phyloP scores from a whole-genome alignment of 2,113 vertebrate genomes.

The Notarius quadriscutis region DNA sequence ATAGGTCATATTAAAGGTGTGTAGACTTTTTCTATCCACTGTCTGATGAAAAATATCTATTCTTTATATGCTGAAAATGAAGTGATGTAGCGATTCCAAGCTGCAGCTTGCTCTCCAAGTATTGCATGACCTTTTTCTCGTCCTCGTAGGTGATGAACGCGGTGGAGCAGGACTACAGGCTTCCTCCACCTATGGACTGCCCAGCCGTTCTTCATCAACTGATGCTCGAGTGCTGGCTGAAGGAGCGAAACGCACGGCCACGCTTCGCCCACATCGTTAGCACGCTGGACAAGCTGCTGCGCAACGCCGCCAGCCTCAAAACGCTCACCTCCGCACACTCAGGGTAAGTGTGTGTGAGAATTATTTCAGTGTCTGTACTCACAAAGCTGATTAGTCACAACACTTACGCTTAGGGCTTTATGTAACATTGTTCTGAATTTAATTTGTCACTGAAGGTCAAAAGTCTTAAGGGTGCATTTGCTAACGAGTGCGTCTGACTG shows the following conservation, averaged over 20 bases:
- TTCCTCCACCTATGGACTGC: constrained; percentile 98
- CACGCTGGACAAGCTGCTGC: constrained; percentile 96
- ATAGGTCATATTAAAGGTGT: no score
- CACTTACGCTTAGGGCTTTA: constrained; percentile 22
- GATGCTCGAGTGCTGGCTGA: constrained; percentile 99
- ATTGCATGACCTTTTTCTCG: background rate
- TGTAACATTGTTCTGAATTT: constrained; percentile 15
- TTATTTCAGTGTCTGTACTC: constrained; percentile 7
- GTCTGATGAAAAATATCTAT: no score
- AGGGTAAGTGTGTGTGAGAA: constrained; percentile 77
- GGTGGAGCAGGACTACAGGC: constrained; percentile 95
- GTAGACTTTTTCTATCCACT: no score
- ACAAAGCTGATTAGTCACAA: constrained; percentile 26
- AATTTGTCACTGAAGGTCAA: constrained; percentile 27
- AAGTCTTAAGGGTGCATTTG: background rate
- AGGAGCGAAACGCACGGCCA: constrained; percentile 93
- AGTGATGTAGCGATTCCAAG: background rate
- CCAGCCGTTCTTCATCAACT: constrained; percentile 96
- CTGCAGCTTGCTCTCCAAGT: background rate
- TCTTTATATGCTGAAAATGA: background rate
- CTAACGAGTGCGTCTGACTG: background rate
- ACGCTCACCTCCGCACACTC: constrained; percentile 91
- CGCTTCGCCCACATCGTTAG: constrained; percentile 97
- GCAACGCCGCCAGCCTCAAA: constrained; percentile 95
- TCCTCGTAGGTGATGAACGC: constrained; percentile 91